These are phyloP conservation scores for Zygaena filipendulae DNA, from an alignment of 2,888 invertebrate genomes.

Conservation along the genomic window DNA sequence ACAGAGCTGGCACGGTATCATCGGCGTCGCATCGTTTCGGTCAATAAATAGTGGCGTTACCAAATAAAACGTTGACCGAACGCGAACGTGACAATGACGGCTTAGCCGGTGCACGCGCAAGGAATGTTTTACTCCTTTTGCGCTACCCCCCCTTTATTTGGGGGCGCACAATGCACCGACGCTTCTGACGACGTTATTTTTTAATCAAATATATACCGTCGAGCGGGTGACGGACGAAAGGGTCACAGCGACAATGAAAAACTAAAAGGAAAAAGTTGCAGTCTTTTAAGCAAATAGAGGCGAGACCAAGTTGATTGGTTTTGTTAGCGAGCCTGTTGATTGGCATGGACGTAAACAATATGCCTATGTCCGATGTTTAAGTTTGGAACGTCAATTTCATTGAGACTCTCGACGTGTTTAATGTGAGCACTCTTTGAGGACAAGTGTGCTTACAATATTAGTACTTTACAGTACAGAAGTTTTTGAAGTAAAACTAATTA, in stretches of 20 bases:
- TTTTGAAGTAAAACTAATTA: no score
- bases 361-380: slow-evolving; percentile 50
- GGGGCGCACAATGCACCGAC: slow-evolving; percentile 30
- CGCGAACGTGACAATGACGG: slow-evolving; percentile 61
- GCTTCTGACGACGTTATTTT: slow-evolving; percentile 70
- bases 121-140: slow-evolving; percentile 56
- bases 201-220: slow-evolving; percentile 70
- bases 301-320: slow-evolving; percentile 71
- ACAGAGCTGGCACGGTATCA: no score
- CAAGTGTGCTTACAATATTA: slow-evolving; percentile 12
- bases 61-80: slow-evolving; percentile 40
- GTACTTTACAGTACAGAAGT: slow-evolving; percentile 12
- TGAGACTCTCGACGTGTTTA: slow-evolving; percentile 53
- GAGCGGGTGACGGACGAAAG: slow-evolving; percentile 64
- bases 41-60: slow-evolving; percentile 49
- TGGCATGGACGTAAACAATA: slow-evolving; percentile 65
- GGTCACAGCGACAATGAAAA: slow-evolving; percentile 60
- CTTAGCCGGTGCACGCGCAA: slow-evolving; percentile 44
- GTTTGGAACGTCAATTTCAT: slow-evolving; percentile 60
- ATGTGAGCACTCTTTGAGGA: slow-evolving; percentile 9
- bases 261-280: slow-evolving; percentile 59
- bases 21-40: no score
- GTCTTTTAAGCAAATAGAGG: slow-evolving; percentile 67
- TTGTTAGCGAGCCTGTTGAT: slow-evolving; percentile 67
- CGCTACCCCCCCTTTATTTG: slow-evolving; percentile 36